Conservation (phyloP, 2,888 invertebrate species). For the Eubasilissa splendida region DNA sequence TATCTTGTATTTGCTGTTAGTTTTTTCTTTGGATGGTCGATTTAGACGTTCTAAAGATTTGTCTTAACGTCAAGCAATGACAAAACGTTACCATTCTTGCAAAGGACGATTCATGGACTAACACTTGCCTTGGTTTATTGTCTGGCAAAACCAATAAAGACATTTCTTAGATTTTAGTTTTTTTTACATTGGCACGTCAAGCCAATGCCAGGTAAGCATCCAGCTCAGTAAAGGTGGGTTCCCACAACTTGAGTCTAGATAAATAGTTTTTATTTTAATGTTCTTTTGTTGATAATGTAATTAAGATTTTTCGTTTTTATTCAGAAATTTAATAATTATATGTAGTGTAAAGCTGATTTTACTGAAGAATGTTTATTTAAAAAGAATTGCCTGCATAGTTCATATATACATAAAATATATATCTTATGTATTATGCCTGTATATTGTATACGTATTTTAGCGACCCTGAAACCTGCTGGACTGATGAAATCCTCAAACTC, state of each 20-base stretch:
- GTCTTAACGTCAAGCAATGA: conserved; percentile 17
- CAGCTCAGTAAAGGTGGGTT: not conserved
- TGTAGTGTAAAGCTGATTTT: too few species aligned
- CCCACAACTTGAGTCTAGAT: not conserved
- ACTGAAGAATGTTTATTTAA: too few species aligned
- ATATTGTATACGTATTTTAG: too few species aligned
- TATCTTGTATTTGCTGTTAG: too few species aligned
- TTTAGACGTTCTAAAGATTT: not conserved
- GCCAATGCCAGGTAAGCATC: conserved; percentile 35
- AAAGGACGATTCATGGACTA: not conserved
- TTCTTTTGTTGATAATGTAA: not conserved
- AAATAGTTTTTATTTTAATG: not conserved
- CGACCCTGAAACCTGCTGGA: too few species aligned
- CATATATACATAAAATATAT: too few species aligned
- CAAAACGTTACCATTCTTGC: not conserved
- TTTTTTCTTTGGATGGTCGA: too few species aligned
- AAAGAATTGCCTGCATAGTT: too few species aligned
- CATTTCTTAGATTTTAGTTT: conserved; percentile 49
- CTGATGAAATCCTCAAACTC: too few species aligned
- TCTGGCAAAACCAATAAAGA: conserved; percentile 54
- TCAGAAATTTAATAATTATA: too few species aligned
- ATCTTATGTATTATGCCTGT: too few species aligned
- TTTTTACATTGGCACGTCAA: conserved; percentile 46
- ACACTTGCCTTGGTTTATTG: conserved; percentile 32
- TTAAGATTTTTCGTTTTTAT: too few species aligned